These are phyloP conservation scores for Aethina tumida DNA, from an alignment of 1,140 invertebrate genomes.

Conservation along the genomic window DNA sequence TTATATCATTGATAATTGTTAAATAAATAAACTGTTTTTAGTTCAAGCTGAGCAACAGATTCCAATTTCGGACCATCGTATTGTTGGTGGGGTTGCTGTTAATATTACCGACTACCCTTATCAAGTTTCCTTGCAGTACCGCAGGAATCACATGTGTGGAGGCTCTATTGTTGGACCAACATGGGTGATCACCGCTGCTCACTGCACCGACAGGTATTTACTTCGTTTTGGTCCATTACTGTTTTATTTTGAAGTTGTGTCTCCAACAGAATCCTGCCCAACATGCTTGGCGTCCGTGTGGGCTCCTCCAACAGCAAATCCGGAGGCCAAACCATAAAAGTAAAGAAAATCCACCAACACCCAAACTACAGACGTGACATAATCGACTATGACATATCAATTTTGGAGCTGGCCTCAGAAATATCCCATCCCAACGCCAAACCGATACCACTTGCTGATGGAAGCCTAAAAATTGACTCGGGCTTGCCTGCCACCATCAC, in stretches of 20 bases:
- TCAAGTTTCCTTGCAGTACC: constrained; percentile 36
- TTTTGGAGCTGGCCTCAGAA: constrained; percentile 32
- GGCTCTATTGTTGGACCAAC: constrained; percentile 44
- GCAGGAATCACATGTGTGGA: constrained; percentile 44
- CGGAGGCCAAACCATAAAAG: constrained; percentile 30
- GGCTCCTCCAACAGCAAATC: constrained; percentile 25
- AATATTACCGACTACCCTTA: constrained; percentile 36
- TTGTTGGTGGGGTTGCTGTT: constrained; percentile 39
- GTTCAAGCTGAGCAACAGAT: too few relatives aligned
- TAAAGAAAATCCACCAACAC: constrained; percentile 32
- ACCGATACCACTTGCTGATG: constrained; percentile 5
- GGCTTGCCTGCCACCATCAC: constrained; percentile 36
- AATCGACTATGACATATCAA: constrained; percentile 44
- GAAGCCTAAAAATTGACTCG: not conserved
- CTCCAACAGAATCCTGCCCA: constrained; percentile 26
- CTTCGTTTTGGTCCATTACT: too few relatives aligned
- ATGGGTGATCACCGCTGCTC: constrained; percentile 42
- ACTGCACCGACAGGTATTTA: constrained; percentile 32
- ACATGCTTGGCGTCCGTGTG: constrained; percentile 16
- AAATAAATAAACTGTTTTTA: too few relatives aligned
- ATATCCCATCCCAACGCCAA: not conserved
- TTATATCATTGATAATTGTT: too few relatives aligned
- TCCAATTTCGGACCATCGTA: constrained; percentile 19
- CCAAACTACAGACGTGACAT: constrained; percentile 31
- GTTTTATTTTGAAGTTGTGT: not conserved